Conservation (phyloP, 1,140 invertebrate genomes). For the Samia ricini region DNA sequence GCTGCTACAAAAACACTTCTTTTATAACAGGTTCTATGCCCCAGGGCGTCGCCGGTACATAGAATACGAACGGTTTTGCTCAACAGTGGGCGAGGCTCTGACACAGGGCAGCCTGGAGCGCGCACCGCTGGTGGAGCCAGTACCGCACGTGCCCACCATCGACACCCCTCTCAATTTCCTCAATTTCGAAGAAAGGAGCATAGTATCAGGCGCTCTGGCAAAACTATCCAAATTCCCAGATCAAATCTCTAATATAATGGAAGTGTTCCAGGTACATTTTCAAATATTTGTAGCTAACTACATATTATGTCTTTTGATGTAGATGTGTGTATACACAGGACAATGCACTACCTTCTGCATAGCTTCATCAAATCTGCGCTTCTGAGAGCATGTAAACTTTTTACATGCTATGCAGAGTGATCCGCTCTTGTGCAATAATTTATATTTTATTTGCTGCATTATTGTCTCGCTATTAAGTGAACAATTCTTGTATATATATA, state of each 20-base stretch:
- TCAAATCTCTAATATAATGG: constrained; percentile 80
- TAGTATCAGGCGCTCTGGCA: constrained; percentile 79
- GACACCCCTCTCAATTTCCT: constrained; percentile 81
- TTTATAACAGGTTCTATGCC: constrained; percentile 77
- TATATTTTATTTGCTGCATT: too few species aligned
- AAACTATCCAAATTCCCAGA: constrained; percentile 81
- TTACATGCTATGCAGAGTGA: too few species aligned
- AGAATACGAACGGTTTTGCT: constrained; percentile 82
- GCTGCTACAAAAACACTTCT: neutral
- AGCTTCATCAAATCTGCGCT: too few species aligned
- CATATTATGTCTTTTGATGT: too few species aligned
- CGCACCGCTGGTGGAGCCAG: constrained; percentile 80
- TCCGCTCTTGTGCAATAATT: too few species aligned
- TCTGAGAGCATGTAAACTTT: too few species aligned
- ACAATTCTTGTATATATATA: too few species aligned
- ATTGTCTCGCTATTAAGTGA: too few species aligned
- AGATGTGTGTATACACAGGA: too few species aligned
- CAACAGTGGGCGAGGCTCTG: constrained; percentile 82
- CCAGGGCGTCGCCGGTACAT: constrained; percentile 77
- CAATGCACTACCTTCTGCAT: too few species aligned
- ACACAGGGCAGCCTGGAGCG: constrained; percentile 80
- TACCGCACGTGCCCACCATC: constrained; percentile 80
- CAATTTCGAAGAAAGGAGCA: constrained; percentile 82
- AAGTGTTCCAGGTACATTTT: constrained; percentile 72
- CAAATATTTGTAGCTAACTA: neutral